Conservation (phyloP, 2,113 vertebrate genomes). For the Pollachius pollachius region DNA sequence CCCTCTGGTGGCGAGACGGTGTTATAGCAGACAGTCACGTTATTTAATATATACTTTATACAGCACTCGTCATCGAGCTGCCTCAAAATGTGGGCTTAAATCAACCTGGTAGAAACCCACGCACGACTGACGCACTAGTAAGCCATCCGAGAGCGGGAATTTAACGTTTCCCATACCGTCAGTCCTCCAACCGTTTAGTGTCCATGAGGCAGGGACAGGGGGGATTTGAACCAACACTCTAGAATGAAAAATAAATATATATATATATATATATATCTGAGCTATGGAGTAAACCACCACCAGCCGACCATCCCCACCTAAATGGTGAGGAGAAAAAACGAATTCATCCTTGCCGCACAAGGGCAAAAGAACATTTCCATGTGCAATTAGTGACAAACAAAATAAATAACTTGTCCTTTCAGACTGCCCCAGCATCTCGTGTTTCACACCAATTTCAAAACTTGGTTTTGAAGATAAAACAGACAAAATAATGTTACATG, state of each 20-base stretch:
- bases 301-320: constrained; percentile 24
- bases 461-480: constrained; percentile 42
- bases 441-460: constrained; percentile 52
- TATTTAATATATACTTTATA: constrained; percentile 16
- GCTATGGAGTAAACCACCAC: constrained; percentile 15
- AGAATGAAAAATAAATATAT: constrained; percentile 24
- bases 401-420: constrained; percentile 52
- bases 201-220: constrained; percentile 35
- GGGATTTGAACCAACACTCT: constrained; percentile 20
- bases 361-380: constrained; percentile 47
- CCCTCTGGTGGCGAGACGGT: constrained; percentile 46
- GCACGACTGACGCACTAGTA: no score
- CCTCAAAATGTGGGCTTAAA: background rate
- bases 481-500: constrained; percentile 48
- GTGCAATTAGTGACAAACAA: constrained; percentile 45
- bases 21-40: constrained; percentile 39
- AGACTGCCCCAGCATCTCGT: constrained; percentile 17
- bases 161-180: no score
- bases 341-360: constrained; percentile 52
- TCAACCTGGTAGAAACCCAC: no score
- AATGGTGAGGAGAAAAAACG: no score
- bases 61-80: background rate
- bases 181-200: constrained; percentile 24
- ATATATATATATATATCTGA: constrained; percentile 2
- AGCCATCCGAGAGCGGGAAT: no score